phyloP scores from a whole-genome alignment of 2,888 invertebrate genomes.

The Agrochola lota region DNA sequence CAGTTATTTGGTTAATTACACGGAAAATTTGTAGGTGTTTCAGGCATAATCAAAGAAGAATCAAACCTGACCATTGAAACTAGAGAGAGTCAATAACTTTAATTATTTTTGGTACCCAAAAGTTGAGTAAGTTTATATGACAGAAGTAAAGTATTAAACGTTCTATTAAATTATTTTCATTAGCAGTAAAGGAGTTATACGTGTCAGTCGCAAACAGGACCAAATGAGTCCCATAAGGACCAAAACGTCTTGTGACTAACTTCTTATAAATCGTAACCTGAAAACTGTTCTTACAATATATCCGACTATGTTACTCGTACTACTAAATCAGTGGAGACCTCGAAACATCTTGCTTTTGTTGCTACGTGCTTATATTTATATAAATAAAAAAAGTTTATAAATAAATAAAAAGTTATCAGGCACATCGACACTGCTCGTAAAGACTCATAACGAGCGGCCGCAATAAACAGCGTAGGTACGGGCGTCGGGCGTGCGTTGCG shows the following conservation, averaged over 20 bases:
- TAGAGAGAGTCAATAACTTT: not conserved
- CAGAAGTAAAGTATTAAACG: not conserved
- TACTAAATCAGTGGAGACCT: constrained; percentile 1
- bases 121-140: constrained; percentile 14
- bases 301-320: not conserved
- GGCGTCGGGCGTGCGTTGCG: constrained; percentile 80
- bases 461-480: constrained; percentile 81
- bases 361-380: constrained; percentile 42
- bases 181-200: constrained; percentile 38
- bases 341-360: constrained; percentile 31
- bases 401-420: constrained; percentile 75
- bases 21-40: not conserved
- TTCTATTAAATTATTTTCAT: constrained; percentile 39
- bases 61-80: not conserved
- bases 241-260: constrained; percentile 28
- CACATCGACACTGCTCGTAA: constrained; percentile 75
- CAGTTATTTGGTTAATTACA: not conserved
- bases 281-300: not conserved
- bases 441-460: constrained; percentile 82
- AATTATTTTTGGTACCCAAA: constrained; percentile 21
- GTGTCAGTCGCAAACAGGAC: constrained; percentile 21
- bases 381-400: constrained; percentile 67
- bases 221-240: constrained; percentile 35
- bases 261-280: constrained; percentile 38
- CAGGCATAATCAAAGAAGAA: not conserved